A percentile compares a stretch with the other conserved stretches of the same genome.
Evolutionary conservation across 53 echinoderm and acorn worm genomes (phyloP).

Genomic region (Echinometra lucunter): DNA sequence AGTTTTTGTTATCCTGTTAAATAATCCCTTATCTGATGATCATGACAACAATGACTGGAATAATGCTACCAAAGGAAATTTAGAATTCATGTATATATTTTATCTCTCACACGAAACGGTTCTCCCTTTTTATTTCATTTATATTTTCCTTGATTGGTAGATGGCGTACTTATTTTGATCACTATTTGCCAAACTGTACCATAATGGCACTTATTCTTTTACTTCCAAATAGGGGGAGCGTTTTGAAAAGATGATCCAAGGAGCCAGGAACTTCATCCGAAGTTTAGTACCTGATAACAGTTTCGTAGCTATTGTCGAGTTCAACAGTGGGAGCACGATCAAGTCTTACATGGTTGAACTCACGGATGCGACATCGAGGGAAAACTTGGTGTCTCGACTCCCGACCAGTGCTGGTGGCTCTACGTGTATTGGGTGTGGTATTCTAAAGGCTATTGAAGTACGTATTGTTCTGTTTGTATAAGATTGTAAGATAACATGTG

Average conservation of each 20-base stretch:
- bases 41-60: too few relatives aligned
- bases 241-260: conserved; percentile 4
- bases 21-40: too few relatives aligned
- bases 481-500: too few relatives aligned
- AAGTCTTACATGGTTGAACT: neutral
- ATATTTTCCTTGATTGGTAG: too few relatives aligned
- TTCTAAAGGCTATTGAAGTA: neutral
- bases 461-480: too few relatives aligned
- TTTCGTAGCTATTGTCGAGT: conserved; percentile 31
- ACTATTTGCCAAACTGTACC: too few relatives aligned
- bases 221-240: conserved; percentile 8
- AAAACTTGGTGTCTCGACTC: neutral
- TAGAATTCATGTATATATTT: too few relatives aligned
- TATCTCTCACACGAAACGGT: too few relatives aligned
- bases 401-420: neutral
- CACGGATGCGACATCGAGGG: neutral
- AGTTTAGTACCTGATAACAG: conserved; percentile 8
- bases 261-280: conserved; percentile 21
- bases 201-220: neutral
- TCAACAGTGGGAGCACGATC: neutral
- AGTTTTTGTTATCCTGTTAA: too few relatives aligned
- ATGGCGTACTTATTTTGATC: too few relatives aligned
- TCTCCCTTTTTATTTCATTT: too few relatives aligned
- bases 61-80: too few relatives aligned
- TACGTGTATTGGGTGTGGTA: conserved; percentile 18